A percentile compares a stretch with the other conserved stretches of the same genome.
Conservation (phyloP, 1,140 invertebrate species). For the Stegodyphus mimosarum region DNA sequence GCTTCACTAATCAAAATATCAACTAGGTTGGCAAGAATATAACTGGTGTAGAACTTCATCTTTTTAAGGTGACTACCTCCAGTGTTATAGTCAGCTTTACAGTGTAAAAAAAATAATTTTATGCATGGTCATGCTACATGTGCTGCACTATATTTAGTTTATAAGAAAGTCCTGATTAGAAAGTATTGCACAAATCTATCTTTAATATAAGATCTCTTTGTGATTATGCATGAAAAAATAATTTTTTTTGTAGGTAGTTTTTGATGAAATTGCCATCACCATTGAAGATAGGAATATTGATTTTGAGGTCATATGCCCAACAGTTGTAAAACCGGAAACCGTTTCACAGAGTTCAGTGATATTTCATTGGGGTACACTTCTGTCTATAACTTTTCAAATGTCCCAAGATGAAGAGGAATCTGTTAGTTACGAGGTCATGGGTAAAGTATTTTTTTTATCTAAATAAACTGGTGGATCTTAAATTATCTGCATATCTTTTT, state of each 20-base stretch:
- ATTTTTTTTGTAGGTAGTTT: not conserved
- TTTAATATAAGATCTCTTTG: not conserved
- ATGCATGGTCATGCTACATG: no score
- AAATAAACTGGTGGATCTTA: no score
- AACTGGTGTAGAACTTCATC: no score
- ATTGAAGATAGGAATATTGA: not conserved
- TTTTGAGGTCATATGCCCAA: conserved; percentile 25
- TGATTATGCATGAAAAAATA: not conserved
- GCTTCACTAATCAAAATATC: no score
- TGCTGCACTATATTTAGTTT: no score
- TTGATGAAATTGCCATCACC: conserved; percentile 6
- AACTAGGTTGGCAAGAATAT: no score
- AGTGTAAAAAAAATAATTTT: no score
- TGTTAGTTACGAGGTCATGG: conserved; percentile 9
- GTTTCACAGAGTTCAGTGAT: not conserved
- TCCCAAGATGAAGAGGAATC: conserved; percentile 14
- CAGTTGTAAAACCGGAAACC: conserved; percentile 10
- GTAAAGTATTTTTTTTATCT: not conserved
- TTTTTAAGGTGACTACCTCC: no score
- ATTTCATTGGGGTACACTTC: not conserved
- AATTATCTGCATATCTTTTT: no score
- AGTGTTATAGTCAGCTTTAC: no score
- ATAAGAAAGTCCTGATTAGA: no score
- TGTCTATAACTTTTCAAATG: conserved; percentile 17
- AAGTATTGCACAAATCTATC: no score